Evolutionary conservation across 2,888 invertebrate species (phyloP), one percentile per base, ranked within the genome.

Genomic region (Hemicrepidius hirtus): DNA sequence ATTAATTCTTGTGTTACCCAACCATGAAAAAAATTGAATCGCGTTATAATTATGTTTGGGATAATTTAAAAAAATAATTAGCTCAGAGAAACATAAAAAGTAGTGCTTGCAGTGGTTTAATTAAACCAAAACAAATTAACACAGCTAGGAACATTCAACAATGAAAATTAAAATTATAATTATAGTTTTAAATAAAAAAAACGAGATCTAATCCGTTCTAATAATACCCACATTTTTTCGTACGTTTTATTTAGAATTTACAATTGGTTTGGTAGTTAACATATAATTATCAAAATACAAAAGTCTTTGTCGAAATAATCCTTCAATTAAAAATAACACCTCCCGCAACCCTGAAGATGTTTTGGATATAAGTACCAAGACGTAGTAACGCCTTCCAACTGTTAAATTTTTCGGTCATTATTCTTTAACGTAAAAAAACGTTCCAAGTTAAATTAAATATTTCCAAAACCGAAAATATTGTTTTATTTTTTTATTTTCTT

Each of bases 231-330:
- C 20, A 40, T 37, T 37, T 37, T 37, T 59, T 20, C 18, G 59
- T 50, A 50, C 40, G 9, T 24, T 24, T 18, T 50, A 18, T 41
- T 24, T 21, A 0, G 3, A 60, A 24, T 41, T 60, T 12, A 16
- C 28, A 63, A 49, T 16, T 46, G 44, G 18, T 18, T 10, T 46
- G 24, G n/a, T 4, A 28, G 57, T 68, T 60, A 59, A 32, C 37
- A 40, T 40, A 13, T 40, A 50, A 68, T 68, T 68, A 68, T 60
- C 40, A 62, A 68, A 68, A 62, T 68, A 68, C 50, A 62, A 40
- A 32, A 66, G n/a, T n/a, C n/a, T n/a, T n/a, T n/a, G n/a, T n/a
- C n/a, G n/a, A n/a, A n/a, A n/a, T n/a, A n/a, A n/a, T n/a, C n/a
- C n/a, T n/a, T n/a, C n/a, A n/a, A n/a, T n/a, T n/a, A n/a, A n/a